A percentile compares a stretch with the other conserved stretches of the same genome.
Conservation (phyloP, 2,113 vertebrate genomes). For the Alethe diademata region DNA sequence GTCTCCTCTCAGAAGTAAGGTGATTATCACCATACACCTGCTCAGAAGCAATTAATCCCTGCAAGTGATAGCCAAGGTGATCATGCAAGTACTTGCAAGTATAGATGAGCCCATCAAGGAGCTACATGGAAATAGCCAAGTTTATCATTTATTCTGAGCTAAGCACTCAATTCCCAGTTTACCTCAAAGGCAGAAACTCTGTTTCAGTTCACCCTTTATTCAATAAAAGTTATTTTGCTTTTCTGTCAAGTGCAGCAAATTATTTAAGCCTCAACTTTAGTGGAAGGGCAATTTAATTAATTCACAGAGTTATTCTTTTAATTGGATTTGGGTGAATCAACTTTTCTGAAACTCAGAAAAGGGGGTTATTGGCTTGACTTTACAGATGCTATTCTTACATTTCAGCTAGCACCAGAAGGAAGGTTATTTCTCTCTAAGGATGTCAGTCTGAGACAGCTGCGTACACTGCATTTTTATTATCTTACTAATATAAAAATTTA, state of each 20-base stretch:
- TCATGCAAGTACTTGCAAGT: background rate
- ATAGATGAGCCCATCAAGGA: background rate
- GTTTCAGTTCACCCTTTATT: background rate
- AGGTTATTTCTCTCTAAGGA: background rate
- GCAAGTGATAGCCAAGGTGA: background rate
- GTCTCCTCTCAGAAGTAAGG: background rate
- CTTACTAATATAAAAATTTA: background rate
- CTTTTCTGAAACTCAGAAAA: background rate
- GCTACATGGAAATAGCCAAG: background rate
- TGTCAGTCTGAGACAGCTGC: background rate
- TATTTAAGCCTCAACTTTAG: background rate
- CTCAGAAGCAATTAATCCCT: background rate
- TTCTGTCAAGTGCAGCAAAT: background rate
- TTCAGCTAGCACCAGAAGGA: background rate
- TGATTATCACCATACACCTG: background rate
- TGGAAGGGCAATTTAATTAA: conserved; percentile 29
- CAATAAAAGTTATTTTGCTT: background rate
- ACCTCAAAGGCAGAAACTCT: background rate
- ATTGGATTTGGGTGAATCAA: conserved; percentile 11
- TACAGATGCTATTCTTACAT: background rate
- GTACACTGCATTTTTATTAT: background rate
- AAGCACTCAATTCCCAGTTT: background rate
- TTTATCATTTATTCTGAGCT: background rate
- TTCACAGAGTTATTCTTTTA: conserved; percentile 35
- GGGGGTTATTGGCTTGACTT: background rate